Evolutionary conservation across 2,797 vertebrate genomes (phyloP).

Genomic region (Hafferia zeledoni): DNA sequence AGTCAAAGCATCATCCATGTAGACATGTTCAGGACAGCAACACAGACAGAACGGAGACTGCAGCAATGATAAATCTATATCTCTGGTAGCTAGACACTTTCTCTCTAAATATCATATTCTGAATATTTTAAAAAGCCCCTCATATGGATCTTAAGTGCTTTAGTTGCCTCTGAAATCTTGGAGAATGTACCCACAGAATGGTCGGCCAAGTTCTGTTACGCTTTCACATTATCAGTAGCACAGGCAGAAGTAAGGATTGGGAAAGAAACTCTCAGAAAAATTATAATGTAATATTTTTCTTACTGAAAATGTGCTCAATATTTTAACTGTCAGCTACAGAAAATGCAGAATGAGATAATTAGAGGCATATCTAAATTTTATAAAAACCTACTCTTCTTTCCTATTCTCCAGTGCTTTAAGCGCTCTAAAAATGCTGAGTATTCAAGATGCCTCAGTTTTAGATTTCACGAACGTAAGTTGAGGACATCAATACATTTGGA

Average conservation of each 20-base stretch:
- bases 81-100: background rate
- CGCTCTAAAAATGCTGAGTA: conserved; percentile 19
- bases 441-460: background rate
- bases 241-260: background rate
- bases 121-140: background rate
- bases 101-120: background rate
- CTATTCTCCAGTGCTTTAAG: background rate
- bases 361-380: background rate
- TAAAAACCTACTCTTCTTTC: background rate
- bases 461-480: background rate
- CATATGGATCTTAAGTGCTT: background rate
- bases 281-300: background rate
- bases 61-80: background rate
- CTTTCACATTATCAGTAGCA: background rate
- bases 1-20: background rate
- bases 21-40: background rate
- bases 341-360: background rate
- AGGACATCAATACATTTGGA: background rate
- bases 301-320: background rate
- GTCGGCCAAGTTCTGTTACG: background rate
- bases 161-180: background rate
- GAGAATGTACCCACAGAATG: background rate
- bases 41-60: background rate
- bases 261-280: background rate
- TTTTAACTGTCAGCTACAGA: background rate